Evolutionary conservation across 2,888 invertebrate genomes (phyloP), one percentile per base, ranked within the genome.

Genomic region (Tetragonisca angustula): DNA sequence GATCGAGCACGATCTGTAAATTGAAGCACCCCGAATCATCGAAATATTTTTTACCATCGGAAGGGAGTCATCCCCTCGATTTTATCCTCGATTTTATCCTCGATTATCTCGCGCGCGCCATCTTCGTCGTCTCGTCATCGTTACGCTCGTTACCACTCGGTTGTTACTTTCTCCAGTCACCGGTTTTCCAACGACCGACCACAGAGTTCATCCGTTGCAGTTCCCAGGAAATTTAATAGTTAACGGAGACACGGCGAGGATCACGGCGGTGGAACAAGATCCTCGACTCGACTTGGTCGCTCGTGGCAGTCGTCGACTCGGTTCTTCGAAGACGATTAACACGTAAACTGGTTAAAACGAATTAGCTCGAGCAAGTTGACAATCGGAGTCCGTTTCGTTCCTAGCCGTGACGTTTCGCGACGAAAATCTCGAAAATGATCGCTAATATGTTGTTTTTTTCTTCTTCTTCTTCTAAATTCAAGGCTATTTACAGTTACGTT

Each of bases 181-280:
- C 19, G 27, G 62, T 19, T 24, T 59, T 59, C 59, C n/a, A 59
- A 59, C 59, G 17, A 61, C 61, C 32, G 17, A 36, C 54, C 27
- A 21, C 21, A n/a, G 49, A 59, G 32, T 32, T 32, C 32, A 17
- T 2, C 67, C 43, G 43, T 27, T 43, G 52, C 52, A 75, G 68
- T 79, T 75, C 43, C 52, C 19, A 13, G 21, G 59, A 50, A 79
- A 75, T 75, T 79, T 74, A 67, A 75, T 75, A 68, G 52, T 68
- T 79, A 32, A 32, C 4, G 59, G 11, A 32, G 11, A 11, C 32
- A 27, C 36, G 36, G 13, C 5, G 32, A 11, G 59, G n/a, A 4
- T 17, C 36, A 50, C 24, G 15, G 0, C 32, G n/a, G 36, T 0
- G n/a, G 27, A 36, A 36, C 36, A 36, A 68, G 21, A 21, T 21